These are phyloP conservation scores for Lagopus leucura DNA, from an alignment of 2,113 vertebrate genomes.

Conservation along the genomic window DNA sequence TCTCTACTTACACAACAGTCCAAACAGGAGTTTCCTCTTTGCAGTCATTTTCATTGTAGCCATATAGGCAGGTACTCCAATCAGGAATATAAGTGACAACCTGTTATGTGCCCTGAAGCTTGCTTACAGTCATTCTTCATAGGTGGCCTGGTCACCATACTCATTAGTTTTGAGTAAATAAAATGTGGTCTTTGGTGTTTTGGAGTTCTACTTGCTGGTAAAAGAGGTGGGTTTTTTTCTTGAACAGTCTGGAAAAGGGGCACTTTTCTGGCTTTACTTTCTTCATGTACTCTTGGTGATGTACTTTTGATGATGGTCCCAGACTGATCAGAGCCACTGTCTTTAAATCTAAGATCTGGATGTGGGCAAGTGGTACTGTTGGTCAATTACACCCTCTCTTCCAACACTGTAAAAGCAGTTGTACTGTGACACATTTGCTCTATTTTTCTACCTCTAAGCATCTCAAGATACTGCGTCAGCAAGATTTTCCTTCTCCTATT, in stretches of 20 bases:
- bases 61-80: not conserved
- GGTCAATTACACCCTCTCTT: not conserved
- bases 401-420: not conserved
- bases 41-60: constrained; percentile 5
- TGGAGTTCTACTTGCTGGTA: not conserved
- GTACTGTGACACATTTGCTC: not conserved
- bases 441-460: not conserved
- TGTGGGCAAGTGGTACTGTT: not conserved
- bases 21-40: constrained; percentile 24
- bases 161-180: constrained; percentile 5
- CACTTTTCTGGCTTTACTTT: not conserved
- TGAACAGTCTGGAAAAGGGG: not conserved
- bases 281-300: rapidly evolving
- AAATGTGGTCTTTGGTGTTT: not conserved
- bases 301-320: not conserved
- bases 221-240: not conserved
- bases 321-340: not conserved
- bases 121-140: constrained; percentile 5
- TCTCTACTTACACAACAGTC: constrained; percentile 3
- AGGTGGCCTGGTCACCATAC: constrained; percentile 47
- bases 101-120: constrained; percentile 7
- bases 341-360: not conserved
- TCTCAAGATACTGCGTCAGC: not conserved
- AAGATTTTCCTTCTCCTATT: not conserved
- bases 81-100: constrained; percentile 15